phyloP scores from a whole-genome alignment of 92 coral and sea anemone genomes.

The Siderastrea radians region DNA sequence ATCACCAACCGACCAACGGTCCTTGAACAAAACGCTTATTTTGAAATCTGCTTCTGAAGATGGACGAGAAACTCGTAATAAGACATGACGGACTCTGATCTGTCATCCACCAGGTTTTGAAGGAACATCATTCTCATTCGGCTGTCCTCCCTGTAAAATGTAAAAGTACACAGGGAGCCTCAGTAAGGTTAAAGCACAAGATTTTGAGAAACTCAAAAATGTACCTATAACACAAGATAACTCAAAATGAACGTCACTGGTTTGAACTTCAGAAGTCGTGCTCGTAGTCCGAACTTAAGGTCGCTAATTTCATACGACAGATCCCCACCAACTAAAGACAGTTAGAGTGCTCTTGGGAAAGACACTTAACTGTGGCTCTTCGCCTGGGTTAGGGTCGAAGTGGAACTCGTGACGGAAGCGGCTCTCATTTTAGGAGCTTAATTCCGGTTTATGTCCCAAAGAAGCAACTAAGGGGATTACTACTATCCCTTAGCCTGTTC shows the following conservation, averaged over 20 bases:
- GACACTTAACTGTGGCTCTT: no score
- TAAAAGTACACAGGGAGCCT: not conserved
- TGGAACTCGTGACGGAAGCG: no score
- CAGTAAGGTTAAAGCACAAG: not conserved
- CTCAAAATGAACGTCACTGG: not conserved
- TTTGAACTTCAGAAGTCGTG: no score
- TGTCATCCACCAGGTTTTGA: conserved; percentile 90
- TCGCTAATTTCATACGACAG: no score
- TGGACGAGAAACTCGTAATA: conserved; percentile 96
- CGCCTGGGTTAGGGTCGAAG: no score
- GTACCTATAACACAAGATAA: not conserved
- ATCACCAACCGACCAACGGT: not conserved
- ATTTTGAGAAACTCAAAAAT: not conserved
- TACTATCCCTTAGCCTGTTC: no score
- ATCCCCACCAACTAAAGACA: no score
- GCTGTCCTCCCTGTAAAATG: conserved; percentile 89
- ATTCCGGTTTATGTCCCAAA: no score
- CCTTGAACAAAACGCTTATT: conserved; percentile 28
- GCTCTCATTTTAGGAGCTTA: no score
- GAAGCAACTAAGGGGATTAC: no score
- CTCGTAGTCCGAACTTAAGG: no score
- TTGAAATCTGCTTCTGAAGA: conserved; percentile 91
- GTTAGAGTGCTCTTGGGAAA: no score
- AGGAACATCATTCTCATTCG: conserved; percentile 89
- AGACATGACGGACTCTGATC: conserved; percentile 99